Evolutionary conservation across 2,113 vertebrate genomes (phyloP).

Genomic region (Ctenodactylus gundi): DNA sequence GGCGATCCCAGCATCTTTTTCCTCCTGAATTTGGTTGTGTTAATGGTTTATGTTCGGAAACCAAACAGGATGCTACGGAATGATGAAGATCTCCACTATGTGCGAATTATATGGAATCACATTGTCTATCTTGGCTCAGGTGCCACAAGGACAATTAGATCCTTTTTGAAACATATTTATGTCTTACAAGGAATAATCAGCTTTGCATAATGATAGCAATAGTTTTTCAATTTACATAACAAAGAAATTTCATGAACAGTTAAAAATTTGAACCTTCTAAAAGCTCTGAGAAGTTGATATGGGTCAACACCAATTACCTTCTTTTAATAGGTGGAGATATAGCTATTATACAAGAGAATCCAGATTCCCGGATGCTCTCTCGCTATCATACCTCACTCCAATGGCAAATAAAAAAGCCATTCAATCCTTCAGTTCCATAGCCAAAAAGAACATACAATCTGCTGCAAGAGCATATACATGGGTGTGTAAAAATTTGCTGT

Average conservation of each 20-base stretch:
- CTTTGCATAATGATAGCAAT: neutral
- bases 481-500: neutral
- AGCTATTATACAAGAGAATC: neutral
- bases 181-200: neutral
- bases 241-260: neutral
- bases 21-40: neutral
- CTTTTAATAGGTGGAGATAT: neutral
- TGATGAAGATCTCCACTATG: neutral
- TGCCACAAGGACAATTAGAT: neutral
- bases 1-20: neutral
- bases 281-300: neutral
- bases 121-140: neutral
- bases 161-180: no score
- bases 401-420: neutral
- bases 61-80: neutral
- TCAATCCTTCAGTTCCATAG: neutral
- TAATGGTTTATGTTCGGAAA: neutral
- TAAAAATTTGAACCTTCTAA: neutral
- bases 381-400: neutral
- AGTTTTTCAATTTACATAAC: neutral
- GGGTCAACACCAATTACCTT: neutral
- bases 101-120: neutral
- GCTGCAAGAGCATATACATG: neutral
- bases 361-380: neutral
- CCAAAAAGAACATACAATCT: neutral